Base-by-base conservation (phyloP, 2,888 invertebrate genomes). In the Argyresthia goedartella region DNA sequence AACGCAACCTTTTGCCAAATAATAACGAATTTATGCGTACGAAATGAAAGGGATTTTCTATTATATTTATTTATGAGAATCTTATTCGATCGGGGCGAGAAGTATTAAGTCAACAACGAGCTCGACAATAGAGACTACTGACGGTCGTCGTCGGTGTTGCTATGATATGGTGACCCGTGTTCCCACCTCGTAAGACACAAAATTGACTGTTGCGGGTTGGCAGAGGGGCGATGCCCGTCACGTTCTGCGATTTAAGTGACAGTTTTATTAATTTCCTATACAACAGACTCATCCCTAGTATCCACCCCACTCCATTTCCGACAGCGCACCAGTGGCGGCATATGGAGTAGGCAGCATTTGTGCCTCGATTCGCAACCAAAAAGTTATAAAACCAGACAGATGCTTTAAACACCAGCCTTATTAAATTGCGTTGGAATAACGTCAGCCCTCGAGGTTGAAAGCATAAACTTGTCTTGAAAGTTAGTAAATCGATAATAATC, bases 201-300 rank as follows among this genome's bases (percentile, higher is more conserved):
- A 71, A 67, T 76, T 57, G 69, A 65, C 61, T 61, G 65, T 54
- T 51, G 52, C 48, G 51, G 55, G 52, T 43, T 53, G 53, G 63
- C 66, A 76, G 75, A 84, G 77, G 81, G 80, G 73, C 62, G 65
- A 67, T 66, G 64, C 65, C 71, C 69, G 77, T 79, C 82, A 81
- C 76, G 53, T 81, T 77, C 69, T 80, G 76, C 76, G 73, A 85
- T 88, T 89, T 88, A 89, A 90, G 89, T 91, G 91, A 91, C 91
- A 90, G 90, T 90, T 91, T 91, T 91, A 91, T 91, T 91, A 91
- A 91, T 91, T 91, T 90, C 88, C 87, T 88, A 76, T 76, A 77
- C 73, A 68, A 69, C 25, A 25, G 25, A 25, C 73, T 80, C 78
- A 75, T 81, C 77, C 78, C 75, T 67, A 69, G 76, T 77, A 77